phyloP scores from a whole-genome alignment of 2,797 vertebrate species.

The Acrossocheilus fasciatus region DNA sequence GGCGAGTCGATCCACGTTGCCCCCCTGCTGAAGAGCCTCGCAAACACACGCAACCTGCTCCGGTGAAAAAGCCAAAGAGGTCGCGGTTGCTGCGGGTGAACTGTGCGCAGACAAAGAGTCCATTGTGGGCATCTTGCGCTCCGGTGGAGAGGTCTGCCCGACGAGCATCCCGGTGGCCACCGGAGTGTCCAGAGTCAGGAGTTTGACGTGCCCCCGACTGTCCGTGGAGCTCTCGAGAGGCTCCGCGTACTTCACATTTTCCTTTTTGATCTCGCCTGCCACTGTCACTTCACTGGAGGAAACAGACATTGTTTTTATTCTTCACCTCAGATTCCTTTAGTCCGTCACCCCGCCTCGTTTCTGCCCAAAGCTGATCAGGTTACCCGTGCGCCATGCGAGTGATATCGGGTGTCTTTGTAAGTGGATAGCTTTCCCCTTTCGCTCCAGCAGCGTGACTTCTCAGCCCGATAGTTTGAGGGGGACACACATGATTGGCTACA shows the following conservation, averaged over 20 bases:
- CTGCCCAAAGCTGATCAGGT: conserved; percentile 78
- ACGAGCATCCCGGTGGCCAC: conserved; percentile 45
- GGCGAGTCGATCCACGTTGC: conserved; percentile 95
- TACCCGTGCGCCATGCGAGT: conserved; percentile 97
- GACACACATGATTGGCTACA: conserved; percentile 79
- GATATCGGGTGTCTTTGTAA: conserved; percentile 91
- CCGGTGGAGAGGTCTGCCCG: conserved; percentile 80
- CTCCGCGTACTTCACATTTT: conserved; percentile 84
- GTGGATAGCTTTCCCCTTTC: conserved; percentile 85
- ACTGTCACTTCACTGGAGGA: conserved; percentile 86
- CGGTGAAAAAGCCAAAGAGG: conserved; percentile 93
- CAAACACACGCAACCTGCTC: conserved; percentile 98
- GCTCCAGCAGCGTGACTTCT: conserved; percentile 91
- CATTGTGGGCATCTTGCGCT: conserved; percentile 64
- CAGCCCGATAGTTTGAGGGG: conserved; percentile 84
- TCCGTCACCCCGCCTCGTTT: conserved; percentile 84
- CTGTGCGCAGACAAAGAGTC: conserved; percentile 40
- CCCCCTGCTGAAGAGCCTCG: conserved; percentile 97
- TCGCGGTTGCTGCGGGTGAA: conserved; percentile 69
- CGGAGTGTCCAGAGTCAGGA: conserved; percentile 84
- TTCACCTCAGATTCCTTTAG: conserved; percentile 53
- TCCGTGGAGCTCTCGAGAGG: conserved; percentile 68
- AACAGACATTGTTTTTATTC: conserved; percentile 88
- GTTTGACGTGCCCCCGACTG: conserved; percentile 84
- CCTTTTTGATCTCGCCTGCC: conserved; percentile 91